Evolutionary conservation across 2,113 vertebrate species (phyloP), one percentile per base, ranked within the genome.

Genomic region (Rousettus leschenaultii): DNA sequence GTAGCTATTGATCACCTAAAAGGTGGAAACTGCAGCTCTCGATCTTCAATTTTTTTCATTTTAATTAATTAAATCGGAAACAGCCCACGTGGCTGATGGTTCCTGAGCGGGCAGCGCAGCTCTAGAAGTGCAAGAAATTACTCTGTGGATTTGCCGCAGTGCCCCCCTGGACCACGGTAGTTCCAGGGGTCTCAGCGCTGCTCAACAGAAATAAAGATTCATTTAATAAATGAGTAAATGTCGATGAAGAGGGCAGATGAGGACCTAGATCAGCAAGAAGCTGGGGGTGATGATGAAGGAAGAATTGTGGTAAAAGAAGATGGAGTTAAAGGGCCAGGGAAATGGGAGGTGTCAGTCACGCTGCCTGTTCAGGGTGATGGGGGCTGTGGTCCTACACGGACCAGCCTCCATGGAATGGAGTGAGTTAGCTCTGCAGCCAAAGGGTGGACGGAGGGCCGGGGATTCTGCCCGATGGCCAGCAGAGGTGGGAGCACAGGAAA

Each of bases 291-390:
- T 1, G 11, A 4, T 21, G 33, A 74, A 48, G 38, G 30, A 79
- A 16, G 33, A 5, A 24, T 14, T 28, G 16, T 3, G 40, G 40
- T 55, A 33, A 65, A 43, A 24, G 22, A 2, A n/a, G 24, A 35
- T 19, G 40, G 30, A 21, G 14, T 12, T 26, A 12, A 57, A 71
- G 24, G 74, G 4, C 35, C 26, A 8, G 16, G n/a, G 13, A 63
- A 18, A 45, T 0, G 1, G 10, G 28, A 63, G 35, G 14, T 6
- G 38, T 21, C 1, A 33, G 24, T 21, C 3, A 0, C 4, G 22
- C 4, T 61, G 75, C 38, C 4, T 5, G 7, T 19, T 43, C 33
- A 26, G 79, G 33, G 74, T 0, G 26, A 70, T 3, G 21, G 8
- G 6, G 57, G 9, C 68, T 2, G 12, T 0, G 30, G n/a, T 66